These are phyloP conservation scores for Channa maculata DNA, from an alignment of 2,113 vertebrate species.

Conservation along the genomic window DNA sequence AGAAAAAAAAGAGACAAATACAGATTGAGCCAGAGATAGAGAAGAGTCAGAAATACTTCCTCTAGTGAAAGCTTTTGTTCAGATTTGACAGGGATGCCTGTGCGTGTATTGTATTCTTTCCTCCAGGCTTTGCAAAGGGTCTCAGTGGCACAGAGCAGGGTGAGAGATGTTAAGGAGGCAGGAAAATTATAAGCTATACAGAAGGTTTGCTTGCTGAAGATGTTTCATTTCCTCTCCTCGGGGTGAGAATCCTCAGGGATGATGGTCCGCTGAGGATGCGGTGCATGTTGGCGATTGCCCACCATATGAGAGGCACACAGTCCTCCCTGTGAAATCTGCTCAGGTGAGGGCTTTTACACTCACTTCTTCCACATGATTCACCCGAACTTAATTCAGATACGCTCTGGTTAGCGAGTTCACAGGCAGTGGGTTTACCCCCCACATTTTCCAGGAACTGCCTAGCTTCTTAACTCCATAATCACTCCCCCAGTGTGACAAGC, in stretches of 20 bases:
- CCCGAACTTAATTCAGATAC: neutral
- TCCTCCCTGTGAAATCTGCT: neutral
- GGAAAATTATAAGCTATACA: neutral
- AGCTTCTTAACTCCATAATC: neutral
- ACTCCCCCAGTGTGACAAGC: neutral
- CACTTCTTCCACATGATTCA: neutral
- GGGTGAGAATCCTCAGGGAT: neutral
- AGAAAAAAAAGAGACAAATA: conserved; percentile 49
- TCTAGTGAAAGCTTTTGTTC: conserved; percentile 43
- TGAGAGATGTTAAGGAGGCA: conserved; percentile 1
- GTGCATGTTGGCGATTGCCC: neutral
- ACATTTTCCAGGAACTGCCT: neutral
- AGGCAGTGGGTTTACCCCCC: neutral
- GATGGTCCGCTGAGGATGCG: neutral
- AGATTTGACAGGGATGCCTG: conserved; percentile 32
- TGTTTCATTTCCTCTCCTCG: too few species aligned
- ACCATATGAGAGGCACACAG: neutral
- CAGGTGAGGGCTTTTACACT: neutral
- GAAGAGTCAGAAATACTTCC: conserved; percentile 34
- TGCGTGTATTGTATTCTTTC: conserved; percentile 19
- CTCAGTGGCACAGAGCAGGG: neutral
- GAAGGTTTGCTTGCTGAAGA: neutral
- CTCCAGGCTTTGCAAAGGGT: conserved; percentile 6
- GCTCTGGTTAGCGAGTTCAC: neutral
- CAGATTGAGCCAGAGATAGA: conserved; percentile 41